Base-by-base conservation (phyloP, 2,797 vertebrate genomes). In the Antennarius maculatus region DNA sequence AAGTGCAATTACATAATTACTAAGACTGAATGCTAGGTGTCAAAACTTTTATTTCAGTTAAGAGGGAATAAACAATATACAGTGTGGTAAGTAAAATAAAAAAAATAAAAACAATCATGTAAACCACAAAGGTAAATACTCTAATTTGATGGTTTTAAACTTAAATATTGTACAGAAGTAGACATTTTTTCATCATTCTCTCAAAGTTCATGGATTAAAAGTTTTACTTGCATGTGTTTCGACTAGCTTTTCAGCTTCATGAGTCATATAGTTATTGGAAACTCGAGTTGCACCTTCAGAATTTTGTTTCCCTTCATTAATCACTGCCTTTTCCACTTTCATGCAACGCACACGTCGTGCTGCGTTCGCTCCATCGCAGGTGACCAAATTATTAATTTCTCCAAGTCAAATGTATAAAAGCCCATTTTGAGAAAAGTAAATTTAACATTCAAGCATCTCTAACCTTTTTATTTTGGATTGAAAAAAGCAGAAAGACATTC, bases 1-100 rank as follows among this genome's bases (percentile, higher is more conserved):
- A 92, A 92, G 92, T 93, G 92, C 91, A 93, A 93, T 93, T 92
- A 91, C 83, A 81, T 85, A 85, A 92, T 91, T 90, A 91, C 79
- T 86, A 87, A 82, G 76, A 89, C 80, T 88, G 89, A 90, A 87
- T 85, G 87, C 86, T 87, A 82, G 83, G 85, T 87, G 85, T 90
- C 80, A 82, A 83, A 67, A 80, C 48, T 88, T 81, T 77, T 61
- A 47, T 88, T 81, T 75, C 79, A 83, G 69, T 76, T 86, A 61
- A 76, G 76, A 82, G 66, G 75, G 80, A 88, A 78, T 71, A 82
- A 84, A 88, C 74, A 78, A 76, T 79, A 86, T 77, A 83, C 77
- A 52, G 42, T 74, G 52, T 78, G 46, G 41, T 74, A 53, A 64
- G 66, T 59, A 57, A 76, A 74, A 61, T 66, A 61, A 46, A 29